Conservation (phyloP, 2,797 vertebrate species). For the Pseudocheirus occidentalis region DNA sequence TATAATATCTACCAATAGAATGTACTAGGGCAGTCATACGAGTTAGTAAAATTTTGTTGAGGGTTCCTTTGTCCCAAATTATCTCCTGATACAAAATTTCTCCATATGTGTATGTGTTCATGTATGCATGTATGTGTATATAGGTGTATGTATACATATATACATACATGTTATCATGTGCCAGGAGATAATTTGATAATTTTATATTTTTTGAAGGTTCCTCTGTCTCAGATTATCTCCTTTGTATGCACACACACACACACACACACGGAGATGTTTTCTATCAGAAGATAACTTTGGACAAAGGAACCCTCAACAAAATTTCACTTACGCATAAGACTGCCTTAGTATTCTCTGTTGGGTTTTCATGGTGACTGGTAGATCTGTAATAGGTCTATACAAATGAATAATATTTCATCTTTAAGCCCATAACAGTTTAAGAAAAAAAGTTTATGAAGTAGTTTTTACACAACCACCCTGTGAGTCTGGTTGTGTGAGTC, state of each 20-base stretch:
- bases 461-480: not conserved
- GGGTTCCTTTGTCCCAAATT: not conserved
- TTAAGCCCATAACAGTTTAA: not conserved
- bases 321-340: not conserved
- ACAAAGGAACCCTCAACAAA: not conserved
- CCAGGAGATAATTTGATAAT: no score
- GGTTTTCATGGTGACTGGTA: not conserved
- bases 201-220: no score
- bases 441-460: not conserved
- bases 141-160: no score
- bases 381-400: not conserved
- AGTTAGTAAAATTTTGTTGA: not conserved
- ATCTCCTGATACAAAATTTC: no score
- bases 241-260: no score
- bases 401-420: not conserved
- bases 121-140: no score
- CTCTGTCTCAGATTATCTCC: no score
- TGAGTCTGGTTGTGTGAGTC: not conserved
- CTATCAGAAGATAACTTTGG: not conserved
- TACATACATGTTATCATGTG: no score
- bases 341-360: not conserved
- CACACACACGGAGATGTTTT: no score
- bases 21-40: not conserved
- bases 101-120: no score
- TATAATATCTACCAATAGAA: not conserved